Evolutionary conservation across 2,888 invertebrate genomes (phyloP).

Genomic region (Bimastos eiseni): DNA sequence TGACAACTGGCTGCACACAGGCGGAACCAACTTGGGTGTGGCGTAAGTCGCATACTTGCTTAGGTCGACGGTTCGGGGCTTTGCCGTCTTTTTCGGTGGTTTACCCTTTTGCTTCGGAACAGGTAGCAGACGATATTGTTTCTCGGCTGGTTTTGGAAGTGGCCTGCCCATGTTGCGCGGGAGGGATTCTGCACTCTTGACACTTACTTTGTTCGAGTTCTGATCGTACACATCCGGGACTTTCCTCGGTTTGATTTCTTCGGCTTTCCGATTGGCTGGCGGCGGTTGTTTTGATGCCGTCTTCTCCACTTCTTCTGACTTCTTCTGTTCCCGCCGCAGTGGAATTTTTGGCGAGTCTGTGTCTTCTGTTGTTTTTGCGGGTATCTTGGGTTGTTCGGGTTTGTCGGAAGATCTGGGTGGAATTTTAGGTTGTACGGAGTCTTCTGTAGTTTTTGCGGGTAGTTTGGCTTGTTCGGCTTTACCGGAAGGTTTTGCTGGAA

Average conservation of each 20-base stretch:
- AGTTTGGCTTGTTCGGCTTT: constrained; percentile 10
- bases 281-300: neutral
- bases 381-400: neutral
- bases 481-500: neutral
- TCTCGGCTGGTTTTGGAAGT: neutral
- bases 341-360: neutral
- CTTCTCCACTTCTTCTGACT: neutral
- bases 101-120: constrained; percentile 8
- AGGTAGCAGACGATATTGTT: neutral
- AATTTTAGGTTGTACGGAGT: neutral
- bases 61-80: neutral
- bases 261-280: neutral
- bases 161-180: neutral
- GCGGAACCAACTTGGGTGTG: neutral
- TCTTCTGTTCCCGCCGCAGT: neutral
- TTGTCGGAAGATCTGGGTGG: neutral
- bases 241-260: neutral
- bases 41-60: neutral
- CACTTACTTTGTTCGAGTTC: neutral
- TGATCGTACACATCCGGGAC: neutral
- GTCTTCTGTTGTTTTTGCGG: neutral
- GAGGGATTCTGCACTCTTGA: neutral
- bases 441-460: neutral
- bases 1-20: neutral
- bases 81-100: neutral